Evolutionary conservation across 2,888 invertebrate species (phyloP).

Genomic region (Matsumyia berberina): DNA sequence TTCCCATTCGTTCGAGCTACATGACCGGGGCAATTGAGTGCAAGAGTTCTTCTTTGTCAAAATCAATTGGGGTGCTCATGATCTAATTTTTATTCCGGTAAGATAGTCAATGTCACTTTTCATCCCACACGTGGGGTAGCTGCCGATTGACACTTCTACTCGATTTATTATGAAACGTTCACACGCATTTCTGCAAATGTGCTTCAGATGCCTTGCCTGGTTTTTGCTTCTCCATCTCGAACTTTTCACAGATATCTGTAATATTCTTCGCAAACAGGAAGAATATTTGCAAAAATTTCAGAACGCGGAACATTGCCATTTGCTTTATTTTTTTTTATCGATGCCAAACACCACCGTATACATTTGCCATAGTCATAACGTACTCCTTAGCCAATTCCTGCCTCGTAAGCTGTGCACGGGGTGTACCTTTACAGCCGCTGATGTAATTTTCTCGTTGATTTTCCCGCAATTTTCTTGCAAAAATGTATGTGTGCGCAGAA

Average conservation of each 20-base stretch:
- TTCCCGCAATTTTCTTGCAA: conserved; percentile 10
- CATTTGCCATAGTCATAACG: not conserved
- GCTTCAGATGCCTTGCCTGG: not conserved
- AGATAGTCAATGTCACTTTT: no score
- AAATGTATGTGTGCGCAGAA: conserved; percentile 5
- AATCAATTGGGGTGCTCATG: no score
- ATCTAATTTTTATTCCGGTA: no score
- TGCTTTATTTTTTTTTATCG: conserved; percentile 3
- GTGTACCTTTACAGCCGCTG: conserved; percentile 1
- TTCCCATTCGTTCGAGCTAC: no score
- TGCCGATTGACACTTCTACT: no score
- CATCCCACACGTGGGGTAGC: no score
- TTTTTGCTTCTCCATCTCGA: not conserved
- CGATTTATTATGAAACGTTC: not conserved
- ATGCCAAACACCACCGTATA: not conserved
- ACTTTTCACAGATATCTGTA: not conserved
- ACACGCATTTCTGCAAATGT: not conserved
- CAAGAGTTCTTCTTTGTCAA: no score
- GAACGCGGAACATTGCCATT: conserved; percentile 13
- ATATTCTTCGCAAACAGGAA: conserved; percentile 20
- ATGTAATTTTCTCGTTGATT: conserved; percentile 46
- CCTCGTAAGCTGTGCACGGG: conserved; percentile 8
- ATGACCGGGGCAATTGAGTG: no score
- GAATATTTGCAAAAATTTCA: conserved; percentile 19
- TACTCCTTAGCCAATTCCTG: not conserved